Base-by-base conservation (phyloP, 2,797 vertebrate genomes). In the Gastrophryne carolinensis region DNA sequence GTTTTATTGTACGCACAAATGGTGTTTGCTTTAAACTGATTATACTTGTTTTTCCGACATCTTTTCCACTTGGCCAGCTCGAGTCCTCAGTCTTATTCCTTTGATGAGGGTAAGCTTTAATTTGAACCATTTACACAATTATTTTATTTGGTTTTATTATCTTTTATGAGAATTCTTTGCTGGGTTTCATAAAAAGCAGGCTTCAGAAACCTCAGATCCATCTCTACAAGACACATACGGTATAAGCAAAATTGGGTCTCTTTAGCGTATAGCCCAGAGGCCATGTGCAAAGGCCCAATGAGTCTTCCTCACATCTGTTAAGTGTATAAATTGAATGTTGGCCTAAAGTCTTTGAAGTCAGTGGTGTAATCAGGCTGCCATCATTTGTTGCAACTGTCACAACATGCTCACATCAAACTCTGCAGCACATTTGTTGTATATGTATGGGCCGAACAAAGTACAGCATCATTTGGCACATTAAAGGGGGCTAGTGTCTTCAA, bases 81-180 rank as follows among this genome's bases (percentile, higher is more conserved):
- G 5, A 15, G 11, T 13, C 26, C 15, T 1, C 50, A 54, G 32
- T 11, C 13, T 29, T 56, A 24, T 39, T 35, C 50, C 69, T 52
- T 61, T 50, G 29, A 72, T 35, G 69, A 62, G 57, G 50, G 41
- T 35, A 24, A 30, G 21, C 29, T 72, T 62, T 72, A 72, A 72
- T 72, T 72, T 50, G 41, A 62, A 27, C 21, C 57, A 72, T 60
- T 72, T 61, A 72, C 57, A 30, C 39, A 32, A 72, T 60, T 49
- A 50, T 50, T 62, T 62, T 37, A 30, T 32, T 57, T 64, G 24
- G 41, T 62, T 72, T 35, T 62, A 44, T 44, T 62, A 72, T 61
- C 3, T 24, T 61, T 61, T 37, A 35, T 37, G 24, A 24, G 44
- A 44, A 24, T 64, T 73, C 23, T 41, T 44, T 54, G 17, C 26